phyloP scores from a whole-genome alignment of 2,888 invertebrate species.

The Orthosia incerta region DNA sequence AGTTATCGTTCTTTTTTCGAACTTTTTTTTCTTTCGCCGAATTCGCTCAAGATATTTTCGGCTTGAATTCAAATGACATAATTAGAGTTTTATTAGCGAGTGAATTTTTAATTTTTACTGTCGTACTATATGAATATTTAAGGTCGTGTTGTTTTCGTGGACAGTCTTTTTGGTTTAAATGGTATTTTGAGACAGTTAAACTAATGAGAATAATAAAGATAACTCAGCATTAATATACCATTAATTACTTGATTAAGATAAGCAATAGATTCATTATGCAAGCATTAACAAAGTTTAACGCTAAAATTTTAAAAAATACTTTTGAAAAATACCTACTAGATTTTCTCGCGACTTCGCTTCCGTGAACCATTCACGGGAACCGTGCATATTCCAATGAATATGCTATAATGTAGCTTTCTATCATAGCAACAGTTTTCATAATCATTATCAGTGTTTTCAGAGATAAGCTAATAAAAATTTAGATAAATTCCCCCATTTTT shows the following conservation, averaged over 20 bases:
- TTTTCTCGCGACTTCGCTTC: neutral
- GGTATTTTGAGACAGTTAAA: neutral
- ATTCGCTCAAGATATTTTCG: slow-evolving; percentile 73
- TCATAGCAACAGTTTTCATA: too few species aligned
- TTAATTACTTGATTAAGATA: neutral
- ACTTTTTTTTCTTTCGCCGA: slow-evolving; percentile 78
- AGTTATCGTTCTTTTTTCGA: slow-evolving; percentile 74
- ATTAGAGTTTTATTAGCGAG: slow-evolving; percentile 66
- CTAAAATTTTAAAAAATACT: neutral
- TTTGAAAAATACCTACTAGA: neutral
- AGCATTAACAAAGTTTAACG: neutral
- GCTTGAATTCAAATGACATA: slow-evolving; percentile 78
- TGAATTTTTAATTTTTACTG: slow-evolving; percentile 42
- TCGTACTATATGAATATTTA: slow-evolving; percentile 35
- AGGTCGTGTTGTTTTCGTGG: slow-evolving; percentile 1
- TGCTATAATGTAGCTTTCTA: too few species aligned
- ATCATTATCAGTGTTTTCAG: too few species aligned
- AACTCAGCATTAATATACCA: neutral
- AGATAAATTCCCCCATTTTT: too few species aligned
- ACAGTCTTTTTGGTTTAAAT: neutral
- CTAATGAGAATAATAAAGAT: neutral
- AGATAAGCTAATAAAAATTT: too few species aligned
- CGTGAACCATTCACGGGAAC: too few species aligned
- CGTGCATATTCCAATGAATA: too few species aligned
- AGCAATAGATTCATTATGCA: neutral